A percentile compares a stretch with the other conserved stretches of the same genome.
Conservation (phyloP, 2,113 vertebrate species). For the Gallinago undulata region DNA sequence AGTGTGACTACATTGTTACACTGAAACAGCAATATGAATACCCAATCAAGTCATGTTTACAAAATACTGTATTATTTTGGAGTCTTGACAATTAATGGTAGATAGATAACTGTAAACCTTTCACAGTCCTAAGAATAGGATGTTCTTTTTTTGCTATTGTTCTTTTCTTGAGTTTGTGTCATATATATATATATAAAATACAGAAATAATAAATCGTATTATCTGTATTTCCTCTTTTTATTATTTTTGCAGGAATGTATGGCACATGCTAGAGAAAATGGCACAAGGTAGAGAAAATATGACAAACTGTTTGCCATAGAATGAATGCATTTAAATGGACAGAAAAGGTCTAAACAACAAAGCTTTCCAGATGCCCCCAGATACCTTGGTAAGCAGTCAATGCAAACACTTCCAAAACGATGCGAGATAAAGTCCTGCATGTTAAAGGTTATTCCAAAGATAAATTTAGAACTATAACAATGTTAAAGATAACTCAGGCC, state of each 20-base stretch:
- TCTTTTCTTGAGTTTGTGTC: background rate
- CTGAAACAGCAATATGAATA: background rate
- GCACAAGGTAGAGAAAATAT: background rate
- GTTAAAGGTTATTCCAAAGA: background rate
- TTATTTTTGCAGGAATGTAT: background rate
- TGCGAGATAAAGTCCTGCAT: background rate
- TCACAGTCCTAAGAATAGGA: background rate
- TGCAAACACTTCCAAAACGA: background rate
- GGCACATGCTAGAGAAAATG: background rate
- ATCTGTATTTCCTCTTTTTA: background rate
- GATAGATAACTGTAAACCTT: background rate
- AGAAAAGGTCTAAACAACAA: background rate
- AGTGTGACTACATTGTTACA: background rate
- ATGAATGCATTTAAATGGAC: background rate
- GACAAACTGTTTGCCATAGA: background rate
- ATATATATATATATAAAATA: background rate
- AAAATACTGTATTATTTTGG: background rate
- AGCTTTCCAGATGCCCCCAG: background rate
- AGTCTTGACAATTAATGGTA: background rate
- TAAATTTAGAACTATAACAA: background rate
- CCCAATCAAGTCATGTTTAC: background rate
- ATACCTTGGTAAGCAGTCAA: background rate
- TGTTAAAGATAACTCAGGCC: background rate
- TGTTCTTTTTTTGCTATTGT: background rate
- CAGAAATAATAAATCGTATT: background rate